Evolutionary conservation across 92 coral and sea anemone genomes (phyloP), one percentile per base, ranked within the genome.

Genomic region (Micromussa lordhowensis): DNA sequence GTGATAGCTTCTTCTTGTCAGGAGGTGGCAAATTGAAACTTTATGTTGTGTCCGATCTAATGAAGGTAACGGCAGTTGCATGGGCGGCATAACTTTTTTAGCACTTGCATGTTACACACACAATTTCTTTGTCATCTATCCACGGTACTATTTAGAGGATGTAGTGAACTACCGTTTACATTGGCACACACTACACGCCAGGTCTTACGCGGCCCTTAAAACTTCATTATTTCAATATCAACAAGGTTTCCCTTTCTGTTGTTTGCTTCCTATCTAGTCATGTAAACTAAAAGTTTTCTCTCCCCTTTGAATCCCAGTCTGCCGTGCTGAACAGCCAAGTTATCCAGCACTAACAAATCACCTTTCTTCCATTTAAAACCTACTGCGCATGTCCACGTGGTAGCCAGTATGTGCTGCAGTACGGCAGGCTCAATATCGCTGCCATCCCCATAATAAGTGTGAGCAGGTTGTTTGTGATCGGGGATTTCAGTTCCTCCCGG

Each of bases 401-500:
- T 82, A 29, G 83, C 90, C 24, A 79, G 85, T n/a, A 92, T 75
- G 79, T 92, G 93, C 29, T 92, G 93, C 16, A 89, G 10, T 14
- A 85, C 86, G 18, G 55, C 79, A 10, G 88, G 73, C 66, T 81
- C 93, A 32, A 92, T 92, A 30, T 78, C 81, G 58, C 90, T 86
- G 34, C 90, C 91, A 26, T 86, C 90, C 15, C 94, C 94, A 68
- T 83, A 91, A 75, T 68, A 91, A 17, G 88, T 78, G 86, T 88
- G 85, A 26, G 68, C 29, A 1, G 96, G 94, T 61, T 78, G 89
- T 82, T 86, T 49, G 32, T 88, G 51, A 51, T 91, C 89, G 16
- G 94, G 94, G 61, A 93, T 66, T 18, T 44, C 51, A 44, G 51
- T 44, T 44, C 8, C 51, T 8, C 51, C 51, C 11, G 6, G 51